Percentiles rank a stretch among this genome's conserved stretches.
Evolutionary conservation across 2,888 invertebrate species (phyloP).

Genomic region (Cyclophora punctaria): DNA sequence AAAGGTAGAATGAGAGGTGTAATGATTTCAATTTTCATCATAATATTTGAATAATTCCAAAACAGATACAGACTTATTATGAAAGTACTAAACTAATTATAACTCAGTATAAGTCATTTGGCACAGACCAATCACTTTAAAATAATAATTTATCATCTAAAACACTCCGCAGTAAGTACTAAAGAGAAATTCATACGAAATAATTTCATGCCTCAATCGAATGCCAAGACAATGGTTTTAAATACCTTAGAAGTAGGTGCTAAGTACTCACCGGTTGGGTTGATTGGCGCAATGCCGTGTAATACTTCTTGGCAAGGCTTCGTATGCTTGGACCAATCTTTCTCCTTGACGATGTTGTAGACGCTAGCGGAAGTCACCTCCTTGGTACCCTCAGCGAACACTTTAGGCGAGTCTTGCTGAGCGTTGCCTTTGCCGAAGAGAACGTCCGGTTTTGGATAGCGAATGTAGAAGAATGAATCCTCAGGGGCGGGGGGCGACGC

Average conservation of each 20-base stretch:
- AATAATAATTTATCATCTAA: too few species aligned
- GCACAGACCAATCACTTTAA: too few species aligned
- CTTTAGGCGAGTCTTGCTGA: constrained; percentile 33
- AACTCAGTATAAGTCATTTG: too few species aligned
- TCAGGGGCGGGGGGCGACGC: constrained; percentile 83
- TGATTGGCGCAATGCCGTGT: constrained; percentile 61
- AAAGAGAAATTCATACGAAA: not conserved
- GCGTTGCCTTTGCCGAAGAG: constrained; percentile 47
- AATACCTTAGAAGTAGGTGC: constrained; percentile 11
- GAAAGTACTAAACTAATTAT: too few species aligned
- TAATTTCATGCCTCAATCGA: constrained; percentile 10
- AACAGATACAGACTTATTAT: too few species aligned
- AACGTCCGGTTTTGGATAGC: constrained; percentile 73
- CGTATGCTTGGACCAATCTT: constrained; percentile 79
- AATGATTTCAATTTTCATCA: too few species aligned
- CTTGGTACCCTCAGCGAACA: constrained; percentile 34
- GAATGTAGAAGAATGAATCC: constrained; percentile 82
- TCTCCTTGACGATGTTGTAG: constrained; percentile 44
- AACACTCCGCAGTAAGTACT: not conserved
- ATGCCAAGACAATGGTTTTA: constrained; percentile 24
- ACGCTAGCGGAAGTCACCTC: constrained; percentile 36
- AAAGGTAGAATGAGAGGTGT: too few species aligned
- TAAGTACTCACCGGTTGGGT: constrained; percentile 47
- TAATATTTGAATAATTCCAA: too few species aligned
- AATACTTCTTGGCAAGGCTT: constrained; percentile 80